Base-by-base conservation (phyloP, 2,113 vertebrate species). In the Lophotis ruficrista region DNA sequence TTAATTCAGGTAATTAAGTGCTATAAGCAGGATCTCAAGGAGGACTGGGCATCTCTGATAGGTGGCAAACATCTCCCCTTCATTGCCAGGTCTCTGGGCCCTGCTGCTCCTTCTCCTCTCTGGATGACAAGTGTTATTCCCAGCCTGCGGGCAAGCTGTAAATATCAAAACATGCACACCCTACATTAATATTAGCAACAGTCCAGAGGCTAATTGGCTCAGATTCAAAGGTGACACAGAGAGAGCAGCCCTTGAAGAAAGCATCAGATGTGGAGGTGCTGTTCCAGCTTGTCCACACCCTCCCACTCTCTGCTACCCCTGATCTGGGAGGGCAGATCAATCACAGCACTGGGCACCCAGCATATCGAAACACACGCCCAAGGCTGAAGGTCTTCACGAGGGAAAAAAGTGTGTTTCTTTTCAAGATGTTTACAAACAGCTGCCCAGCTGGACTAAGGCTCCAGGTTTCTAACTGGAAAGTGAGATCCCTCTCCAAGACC, bases 221-320 rank as follows among this genome's bases (percentile, higher is more conserved):
- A 66, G 83, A 91, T 84, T 94, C 95, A 94, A 86, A 61, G 64
- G 68, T 93, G 91, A 93, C 85, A 93, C 62, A 93, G 81, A 90
- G 24, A 83, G 41, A 96, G 79, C 56, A 95, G 60, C 88, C 71
- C 77, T 87, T 57, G 80, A 91, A 91, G 25, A 85, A 93, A 91
- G 61, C 83, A 76, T 76, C 71, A 92, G 88, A 68, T 12, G 45
- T 24, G 66, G 83, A 88, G 38, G 41, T 58, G 57, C 3, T 91
- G 93, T 91, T 93, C n/a, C 60, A 72, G 56, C 93, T 58, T 94
- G 93, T 83, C 90, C 82, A 53, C 17, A 4, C 64, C 64, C 75
- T 65, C 71, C 61, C 2, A 1, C 43, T 88, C 79, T 62, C 70
- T 13, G 37, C 69, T 84, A 6, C 33, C 91, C 87, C 43, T 80